Conservation (phyloP, 2,797 vertebrate species). For the Anguilla anguilla region DNA sequence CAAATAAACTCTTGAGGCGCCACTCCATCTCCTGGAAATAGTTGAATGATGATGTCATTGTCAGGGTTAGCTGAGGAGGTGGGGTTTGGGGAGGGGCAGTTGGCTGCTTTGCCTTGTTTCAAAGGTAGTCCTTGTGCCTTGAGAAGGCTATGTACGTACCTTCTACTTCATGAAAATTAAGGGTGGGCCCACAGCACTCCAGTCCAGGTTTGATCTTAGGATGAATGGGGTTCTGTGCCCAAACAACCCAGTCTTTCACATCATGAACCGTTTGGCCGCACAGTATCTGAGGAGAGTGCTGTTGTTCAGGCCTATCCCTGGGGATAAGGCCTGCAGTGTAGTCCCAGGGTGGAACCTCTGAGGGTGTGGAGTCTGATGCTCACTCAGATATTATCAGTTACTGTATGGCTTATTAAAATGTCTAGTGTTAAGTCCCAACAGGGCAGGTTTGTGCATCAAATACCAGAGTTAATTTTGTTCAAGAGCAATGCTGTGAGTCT, state of each 20-base stretch:
- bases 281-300: not conserved
- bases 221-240: conserved; percentile 33
- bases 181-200: not conserved
- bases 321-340: not conserved
- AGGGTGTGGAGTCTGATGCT: not conserved
- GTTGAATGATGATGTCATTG: conserved; percentile 59
- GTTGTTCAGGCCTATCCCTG: not conserved
- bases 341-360: not conserved
- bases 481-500: not conserved
- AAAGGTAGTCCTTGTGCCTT: conserved; percentile 28
- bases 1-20: conserved; percentile 59
- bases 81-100: not conserved
- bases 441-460: not conserved
- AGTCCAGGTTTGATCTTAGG: not conserved
- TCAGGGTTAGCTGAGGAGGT: conserved; percentile 23
- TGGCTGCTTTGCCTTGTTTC: not conserved
- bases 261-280: not conserved
- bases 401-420: not conserved
- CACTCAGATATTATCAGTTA: not conserved
- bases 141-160: not conserved
- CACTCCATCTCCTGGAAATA: conserved; percentile 63
- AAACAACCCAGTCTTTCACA: conserved; percentile 30
- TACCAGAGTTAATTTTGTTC: not conserved
- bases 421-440: not conserved
- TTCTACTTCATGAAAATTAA: not conserved